Conservation (phyloP, 2,797 vertebrate genomes). For the Characodon lateralis region DNA sequence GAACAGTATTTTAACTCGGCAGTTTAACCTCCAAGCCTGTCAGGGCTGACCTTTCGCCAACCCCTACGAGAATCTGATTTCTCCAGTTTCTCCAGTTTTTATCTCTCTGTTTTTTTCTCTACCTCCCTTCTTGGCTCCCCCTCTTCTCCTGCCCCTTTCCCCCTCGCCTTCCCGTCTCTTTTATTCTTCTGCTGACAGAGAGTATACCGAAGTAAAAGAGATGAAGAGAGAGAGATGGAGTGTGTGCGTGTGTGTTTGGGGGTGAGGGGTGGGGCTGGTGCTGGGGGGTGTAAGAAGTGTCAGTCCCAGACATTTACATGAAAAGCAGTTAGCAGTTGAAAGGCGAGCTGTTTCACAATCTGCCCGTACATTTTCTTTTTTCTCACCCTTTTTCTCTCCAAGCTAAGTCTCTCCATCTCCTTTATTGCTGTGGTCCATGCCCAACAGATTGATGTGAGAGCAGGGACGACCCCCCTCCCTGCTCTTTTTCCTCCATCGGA, state of each 20-base stretch:
- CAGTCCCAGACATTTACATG: constrained; percentile 98
- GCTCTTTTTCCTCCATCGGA: neutral
- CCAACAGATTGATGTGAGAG: constrained; percentile 82
- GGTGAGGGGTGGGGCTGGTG: constrained; percentile 62
- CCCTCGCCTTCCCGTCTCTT: constrained; percentile 67
- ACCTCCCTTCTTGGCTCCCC: constrained; percentile 54
- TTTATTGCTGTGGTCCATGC: constrained; percentile 89
- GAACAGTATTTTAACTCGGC: constrained; percentile 99
- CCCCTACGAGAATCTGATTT: constrained; percentile 97
- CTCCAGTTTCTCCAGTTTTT: constrained; percentile 79
- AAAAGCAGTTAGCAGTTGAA: constrained; percentile 97
- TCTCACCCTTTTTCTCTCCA: constrained; percentile 72
- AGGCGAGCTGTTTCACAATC: constrained; percentile 96
- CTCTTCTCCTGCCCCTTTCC: constrained; percentile 58
- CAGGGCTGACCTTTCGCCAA: constrained; percentile 99
- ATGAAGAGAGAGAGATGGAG: constrained; percentile 56
- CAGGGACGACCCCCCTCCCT: constrained; percentile 86
- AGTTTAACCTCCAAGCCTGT: constrained; percentile 99
- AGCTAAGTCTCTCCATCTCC: constrained; percentile 78
- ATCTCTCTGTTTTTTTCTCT: constrained; percentile 17
- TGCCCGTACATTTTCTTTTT: constrained; percentile 91
- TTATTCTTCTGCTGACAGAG: constrained; percentile 80
- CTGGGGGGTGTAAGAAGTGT: constrained; percentile 93
- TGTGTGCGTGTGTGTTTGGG: neutral
- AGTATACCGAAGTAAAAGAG: constrained; percentile 73